Evolutionary conservation across 2,888 invertebrate genomes (phyloP).

Genomic region (Pardosa pseudoannulata): DNA sequence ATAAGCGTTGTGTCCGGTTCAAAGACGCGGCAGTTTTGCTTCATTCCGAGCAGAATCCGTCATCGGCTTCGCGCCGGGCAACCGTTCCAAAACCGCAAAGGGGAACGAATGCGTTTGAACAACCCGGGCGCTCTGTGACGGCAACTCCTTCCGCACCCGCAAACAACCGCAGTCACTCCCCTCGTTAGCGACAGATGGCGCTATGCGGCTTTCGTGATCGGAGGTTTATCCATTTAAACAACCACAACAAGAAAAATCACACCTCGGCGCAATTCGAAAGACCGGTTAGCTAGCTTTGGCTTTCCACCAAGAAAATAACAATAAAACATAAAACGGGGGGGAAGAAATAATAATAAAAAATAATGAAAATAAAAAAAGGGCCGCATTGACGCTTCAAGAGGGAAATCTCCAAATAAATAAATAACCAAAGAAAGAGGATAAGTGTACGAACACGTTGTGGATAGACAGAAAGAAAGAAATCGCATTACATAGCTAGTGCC

Average conservation of each 20-base stretch:
- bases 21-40: no score
- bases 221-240: neutral
- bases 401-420: slow-evolving; percentile 62
- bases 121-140: no score
- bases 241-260: slow-evolving; percentile 38
- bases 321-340: neutral
- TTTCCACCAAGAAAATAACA: slow-evolving; percentile 31
- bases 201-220: neutral
- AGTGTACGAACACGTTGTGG: slow-evolving; percentile 31
- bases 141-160: no score
- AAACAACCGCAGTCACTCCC: neutral
- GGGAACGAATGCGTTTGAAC: no score
- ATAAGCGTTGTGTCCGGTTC: no score
- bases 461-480: slow-evolving; percentile 40
- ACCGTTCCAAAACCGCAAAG: no score
- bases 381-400: slow-evolving; percentile 42
- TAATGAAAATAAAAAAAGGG: slow-evolving; percentile 16
- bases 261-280: slow-evolving; percentile 58
- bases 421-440: slow-evolving; percentile 40
- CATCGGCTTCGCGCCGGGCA: no score
- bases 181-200: neutral
- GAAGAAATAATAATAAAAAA: neutral
- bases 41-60: no score
- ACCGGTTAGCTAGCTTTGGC: slow-evolving; percentile 62
- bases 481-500: slow-evolving; percentile 34